Base-by-base conservation (phyloP, 2,113 vertebrate genomes). In the Oryzias celebensis region DNA sequence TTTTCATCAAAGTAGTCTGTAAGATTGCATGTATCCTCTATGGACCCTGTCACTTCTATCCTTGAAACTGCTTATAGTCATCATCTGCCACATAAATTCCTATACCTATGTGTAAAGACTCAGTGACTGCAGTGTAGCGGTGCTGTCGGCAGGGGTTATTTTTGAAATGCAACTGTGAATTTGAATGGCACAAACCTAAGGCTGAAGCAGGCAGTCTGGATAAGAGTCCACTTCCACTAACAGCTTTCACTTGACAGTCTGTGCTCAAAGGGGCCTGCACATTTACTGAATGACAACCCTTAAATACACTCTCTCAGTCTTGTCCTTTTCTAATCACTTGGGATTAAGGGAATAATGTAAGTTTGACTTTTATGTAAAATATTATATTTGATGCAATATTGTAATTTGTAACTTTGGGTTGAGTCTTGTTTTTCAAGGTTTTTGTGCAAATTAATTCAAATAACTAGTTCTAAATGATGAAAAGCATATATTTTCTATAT, bases 131-230 rank as follows among this genome's bases (percentile, higher is more conserved):
- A 71, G 43, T 18, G 47, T 31, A 64, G 48, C 20, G 14, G 36
- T 44, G 62, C 58, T 15, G 58, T 41, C 57, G 61, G 58, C 66
- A 59, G 36, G 46, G 47, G 67, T 41, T n/a, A 54, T 50, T 45
- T 20, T 68, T 45, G 75, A 53, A 66, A 51, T 47, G 55, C 23
- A 63, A 62, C 52, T 51, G 57, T 71, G 71, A 63, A 75, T 76
- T 73, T 61, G 18, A 64, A 49, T 44, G 20, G 57, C 23, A 62
- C 23, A 23, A 36, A 31, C 49, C 62, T 63, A 57, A 72, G 23
- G 31, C 71, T 65, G 63, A 80, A 73, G 64, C 49, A 43, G 53
- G 51, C 45, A 46, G 31, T 71, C 50, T 46, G 47, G 26, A 69
- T 28, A 68, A 58, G 14, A 41, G 59, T 58, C 53, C 5, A 52